Percentiles rank a stretch among this genome's conserved stretches.
Conservation (phyloP, 2,888 invertebrate species). For the Cataglyphis cursor region DNA sequence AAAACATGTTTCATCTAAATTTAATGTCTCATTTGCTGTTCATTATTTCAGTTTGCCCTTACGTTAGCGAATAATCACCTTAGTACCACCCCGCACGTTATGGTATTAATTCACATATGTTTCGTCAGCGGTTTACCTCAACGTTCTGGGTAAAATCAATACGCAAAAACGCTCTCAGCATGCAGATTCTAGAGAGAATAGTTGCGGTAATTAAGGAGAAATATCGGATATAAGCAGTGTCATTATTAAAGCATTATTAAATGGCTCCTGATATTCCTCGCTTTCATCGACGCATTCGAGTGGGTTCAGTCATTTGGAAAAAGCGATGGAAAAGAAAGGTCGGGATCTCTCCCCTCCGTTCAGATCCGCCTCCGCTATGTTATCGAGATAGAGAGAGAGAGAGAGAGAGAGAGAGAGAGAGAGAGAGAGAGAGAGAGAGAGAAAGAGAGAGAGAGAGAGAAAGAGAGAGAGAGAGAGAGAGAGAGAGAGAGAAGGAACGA, state of each 20-base stretch:
- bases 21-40: slow-evolving; percentile 8
- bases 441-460: slow-evolving; percentile 14
- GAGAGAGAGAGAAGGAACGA: slow-evolving; percentile 10
- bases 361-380: slow-evolving; percentile 21
- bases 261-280: slow-evolving; percentile 10
- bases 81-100: slow-evolving; percentile 14
- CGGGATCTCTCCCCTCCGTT: background rate
- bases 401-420: slow-evolving; percentile 17
- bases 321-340: slow-evolving; percentile 24
- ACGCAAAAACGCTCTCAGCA: background rate
- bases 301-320: slow-evolving; percentile 13
- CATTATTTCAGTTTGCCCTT: background rate
- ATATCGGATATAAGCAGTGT: slow-evolving; percentile 15
- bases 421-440: slow-evolving; percentile 12
- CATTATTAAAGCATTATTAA: slow-evolving; percentile 36
- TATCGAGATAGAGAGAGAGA: slow-evolving; percentile 42
- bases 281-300: slow-evolving; percentile 21
- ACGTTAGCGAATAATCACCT: background rate
- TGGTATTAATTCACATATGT: slow-evolving; percentile 2
- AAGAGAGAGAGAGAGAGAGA: slow-evolving; percentile 20
- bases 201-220: slow-evolving; percentile 36
- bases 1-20: slow-evolving; percentile 26
- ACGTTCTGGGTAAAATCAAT: slow-evolving; percentile 15
- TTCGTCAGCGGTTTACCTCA: slow-evolving; percentile 42
- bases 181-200: background rate